These are phyloP conservation scores for Archaeoteleia sp. DNA, from an alignment of 2,888 invertebrate genomes.

Conservation along the genomic window DNA sequence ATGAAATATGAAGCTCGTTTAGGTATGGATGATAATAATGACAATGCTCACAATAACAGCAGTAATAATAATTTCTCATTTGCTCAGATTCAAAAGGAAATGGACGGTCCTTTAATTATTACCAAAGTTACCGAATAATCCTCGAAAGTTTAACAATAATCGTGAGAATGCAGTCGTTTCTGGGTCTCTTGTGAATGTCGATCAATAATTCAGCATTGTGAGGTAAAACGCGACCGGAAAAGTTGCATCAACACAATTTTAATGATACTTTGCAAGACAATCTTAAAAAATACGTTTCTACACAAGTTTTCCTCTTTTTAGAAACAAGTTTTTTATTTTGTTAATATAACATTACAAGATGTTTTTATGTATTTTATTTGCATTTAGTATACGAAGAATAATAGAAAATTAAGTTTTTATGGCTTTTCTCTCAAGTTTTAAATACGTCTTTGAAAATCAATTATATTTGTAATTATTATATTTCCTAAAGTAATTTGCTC, in stretches of 20 bases:
- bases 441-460: too few relatives aligned
- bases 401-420: too few relatives aligned
- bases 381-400: too few relatives aligned
- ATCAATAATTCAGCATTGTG: conserved; percentile 28
- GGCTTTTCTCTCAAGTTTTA: too few relatives aligned
- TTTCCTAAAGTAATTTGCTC: too few relatives aligned
- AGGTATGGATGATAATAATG: too few relatives aligned
- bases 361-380: too few relatives aligned
- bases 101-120: conserved; percentile 36
- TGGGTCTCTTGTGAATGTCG: conserved; percentile 24
- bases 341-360: too few relatives aligned
- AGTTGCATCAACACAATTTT: conserved; percentile 24
- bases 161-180: conserved; percentile 6
- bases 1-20: too few relatives aligned
- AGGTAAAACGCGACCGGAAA: conserved; percentile 22
- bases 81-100: conserved; percentile 5
- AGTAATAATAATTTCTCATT: conserved; percentile 19
- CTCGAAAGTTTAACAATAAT: conserved; percentile 41
- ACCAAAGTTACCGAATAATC: conserved; percentile 25
- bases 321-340: neutral
- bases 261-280: conserved; percentile 1
- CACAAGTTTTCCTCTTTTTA: too few relatives aligned
- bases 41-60: conserved; percentile 7
- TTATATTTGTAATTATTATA: too few relatives aligned
- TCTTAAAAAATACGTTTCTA: neutral